Percentiles rank a stretch among this genome's conserved stretches.
phyloP scores from a whole-genome alignment of 2,888 invertebrate genomes.

The Aricia artaxerxes region DNA sequence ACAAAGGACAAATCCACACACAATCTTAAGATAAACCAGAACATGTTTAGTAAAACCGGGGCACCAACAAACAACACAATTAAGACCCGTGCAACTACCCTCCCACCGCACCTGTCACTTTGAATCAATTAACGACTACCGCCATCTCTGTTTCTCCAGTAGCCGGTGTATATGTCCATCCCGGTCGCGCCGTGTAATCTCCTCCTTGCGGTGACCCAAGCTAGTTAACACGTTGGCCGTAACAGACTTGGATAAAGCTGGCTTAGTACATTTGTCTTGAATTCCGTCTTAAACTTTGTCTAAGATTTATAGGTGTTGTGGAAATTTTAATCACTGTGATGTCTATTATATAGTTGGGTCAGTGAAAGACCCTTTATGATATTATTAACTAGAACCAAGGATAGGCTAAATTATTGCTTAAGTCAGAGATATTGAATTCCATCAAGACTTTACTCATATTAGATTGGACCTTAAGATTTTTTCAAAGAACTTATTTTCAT shows the following conservation, averaged over 20 bases:
- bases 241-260: conserved; percentile 49
- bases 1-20: background rate
- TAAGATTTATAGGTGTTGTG: conserved; percentile 27
- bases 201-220: conserved; percentile 57
- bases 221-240: conserved; percentile 67
- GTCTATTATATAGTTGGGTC: background rate
- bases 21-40: conserved; percentile 1
- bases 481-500: too few relatives aligned
- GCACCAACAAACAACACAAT: conserved; percentile 44
- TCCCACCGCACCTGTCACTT: conserved; percentile 44
- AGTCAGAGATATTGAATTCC: background rate
- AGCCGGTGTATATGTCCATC: conserved; percentile 32
- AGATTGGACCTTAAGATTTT: too few relatives aligned
- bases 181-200: conserved; percentile 49
- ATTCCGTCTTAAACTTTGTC: conserved; percentile 33
- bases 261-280: conserved; percentile 54
- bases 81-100: conserved; percentile 53
- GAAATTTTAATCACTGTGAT: background rate
- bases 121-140: conserved; percentile 58
- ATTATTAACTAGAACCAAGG: too few relatives aligned
- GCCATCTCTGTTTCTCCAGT: conserved; percentile 40
- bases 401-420: too few relatives aligned
- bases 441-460: background rate
- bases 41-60: conserved; percentile 26
- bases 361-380: background rate